phyloP scores from a whole-genome alignment of 2,113 vertebrate species.

The Myotis davidii region DNA sequence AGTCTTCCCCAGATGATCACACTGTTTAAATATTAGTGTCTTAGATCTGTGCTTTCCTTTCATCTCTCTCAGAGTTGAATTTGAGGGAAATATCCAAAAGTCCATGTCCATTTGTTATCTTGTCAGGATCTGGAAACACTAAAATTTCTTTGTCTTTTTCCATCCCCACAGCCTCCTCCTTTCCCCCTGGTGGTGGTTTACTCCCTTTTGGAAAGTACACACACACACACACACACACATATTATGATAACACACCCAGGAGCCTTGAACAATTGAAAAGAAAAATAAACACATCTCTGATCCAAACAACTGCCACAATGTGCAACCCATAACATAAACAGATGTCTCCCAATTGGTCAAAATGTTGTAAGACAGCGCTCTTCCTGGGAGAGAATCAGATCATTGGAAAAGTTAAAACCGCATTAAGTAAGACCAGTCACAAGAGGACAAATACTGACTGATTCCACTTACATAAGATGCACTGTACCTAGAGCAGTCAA shows the following conservation, averaged over 20 bases:
- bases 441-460: not conserved
- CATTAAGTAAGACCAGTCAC: not conserved
- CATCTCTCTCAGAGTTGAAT: not conserved
- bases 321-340: not conserved
- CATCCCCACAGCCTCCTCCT: not conserved
- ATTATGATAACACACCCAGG: not conserved
- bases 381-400: not conserved
- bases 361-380: not conserved
- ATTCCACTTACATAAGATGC: not conserved
- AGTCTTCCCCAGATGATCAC: not conserved
- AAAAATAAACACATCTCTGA: not conserved
- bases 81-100: constrained; percentile 12
- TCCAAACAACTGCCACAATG: not conserved
- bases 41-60: not conserved
- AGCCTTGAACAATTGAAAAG: not conserved
- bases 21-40: not conserved
- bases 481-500: not conserved
- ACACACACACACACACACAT: not conserved
- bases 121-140: constrained; percentile 11
- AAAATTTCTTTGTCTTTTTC: not conserved
- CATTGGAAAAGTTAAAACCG: constrained; percentile 13
- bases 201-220: not conserved
- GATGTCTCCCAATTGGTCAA: not conserved
- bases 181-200: not conserved
- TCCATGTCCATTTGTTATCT: not conserved